These are phyloP conservation scores for Saxicola maurus DNA, from an alignment of 2,797 vertebrate species.

Conservation along the genomic window DNA sequence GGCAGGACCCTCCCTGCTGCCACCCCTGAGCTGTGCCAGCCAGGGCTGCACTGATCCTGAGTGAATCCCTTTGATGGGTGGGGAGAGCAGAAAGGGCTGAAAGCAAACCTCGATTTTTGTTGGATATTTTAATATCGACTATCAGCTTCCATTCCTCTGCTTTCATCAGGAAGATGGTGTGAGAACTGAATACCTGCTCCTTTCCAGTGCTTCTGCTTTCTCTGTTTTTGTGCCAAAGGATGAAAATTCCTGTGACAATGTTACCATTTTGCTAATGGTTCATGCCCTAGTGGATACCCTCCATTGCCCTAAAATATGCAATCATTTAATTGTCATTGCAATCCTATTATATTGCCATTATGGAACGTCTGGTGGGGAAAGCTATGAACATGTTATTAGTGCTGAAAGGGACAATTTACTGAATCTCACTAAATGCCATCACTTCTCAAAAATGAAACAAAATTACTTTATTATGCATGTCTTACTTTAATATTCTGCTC, in stretches of 20 bases:
- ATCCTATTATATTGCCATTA: constrained; percentile 74
- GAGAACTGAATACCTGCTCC: not conserved
- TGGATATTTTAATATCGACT: fast-evolving
- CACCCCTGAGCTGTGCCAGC: not conserved
- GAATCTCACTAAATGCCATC: constrained; percentile 56
- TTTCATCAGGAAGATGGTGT: not conserved
- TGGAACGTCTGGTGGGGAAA: constrained; percentile 62
- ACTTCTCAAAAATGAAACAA: constrained; percentile 62
- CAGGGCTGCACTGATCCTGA: fast-evolving
- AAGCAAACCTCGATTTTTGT: fast-evolving
- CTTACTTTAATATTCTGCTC: constrained; percentile 30
- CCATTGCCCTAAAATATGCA: constrained; percentile 69
- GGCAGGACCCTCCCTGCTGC: not conserved
- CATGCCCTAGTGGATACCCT: constrained; percentile 58
- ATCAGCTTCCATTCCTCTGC: fast-evolving
- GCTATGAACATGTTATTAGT: constrained; percentile 64
- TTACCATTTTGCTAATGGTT: constrained; percentile 61
- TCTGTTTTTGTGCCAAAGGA: constrained; percentile 28
- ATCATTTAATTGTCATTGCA: constrained; percentile 73
- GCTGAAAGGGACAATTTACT: constrained; percentile 71
- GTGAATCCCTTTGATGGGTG: not conserved
- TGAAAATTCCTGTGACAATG: constrained; percentile 7
- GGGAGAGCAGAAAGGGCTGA: not conserved
- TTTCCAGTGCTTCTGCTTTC: not conserved
- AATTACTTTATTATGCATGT: constrained; percentile 60